Base-by-base conservation (phyloP, 2,888 invertebrate genomes). In the Trissolcus brochymenae region DNA sequence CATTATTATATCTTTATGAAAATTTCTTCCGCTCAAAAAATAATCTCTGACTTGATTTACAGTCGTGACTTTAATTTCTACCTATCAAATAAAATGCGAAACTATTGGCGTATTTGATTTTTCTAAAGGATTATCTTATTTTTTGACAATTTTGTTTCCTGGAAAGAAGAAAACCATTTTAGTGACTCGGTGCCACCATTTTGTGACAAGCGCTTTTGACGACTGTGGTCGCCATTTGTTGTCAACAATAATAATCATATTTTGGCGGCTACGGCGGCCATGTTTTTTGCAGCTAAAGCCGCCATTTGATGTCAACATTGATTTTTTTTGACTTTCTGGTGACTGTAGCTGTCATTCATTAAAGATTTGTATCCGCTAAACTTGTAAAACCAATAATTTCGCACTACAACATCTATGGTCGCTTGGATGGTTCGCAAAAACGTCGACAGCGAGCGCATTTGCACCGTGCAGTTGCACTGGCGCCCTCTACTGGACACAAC, bases 21-120 rank as follows among this genome's bases (percentile, higher is more conserved):
- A 13, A 16, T 46, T 14, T 43, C 13, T 16, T 14, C 14, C 16
- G 14, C 4, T 1, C 6, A 16, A 46, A n/a, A 46, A 46, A 16
- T 51, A 51, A 9, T 21, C 51, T 13, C 19, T 11, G 6, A 65
- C 54, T 19, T 65, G 43, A 56, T 59, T 70, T 61, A 76, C 66
- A 55, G 21, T 64, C 56, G 76, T 66, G 60, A 35, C 9, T 35
- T 66, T 61, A n/a, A 76, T 71, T 76, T 71, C 43, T 56, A 72
- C 19, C 67, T 76, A 76, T 76, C 56, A 55, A 76, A 72, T 71
- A 35, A 17, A 16, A 35, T 76, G 62, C 62, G 67, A 67, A 67
- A 66, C 9, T 46, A 67, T 62, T 66, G 61, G 35, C 35, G 1
- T 35, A 11, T 35, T 35, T 35, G 1, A 54, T 35, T 0, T 19